Percentiles rank a stretch among this genome's conserved stretches.
These are phyloP conservation scores for Gymnodraco acuticeps DNA, from an alignment of 2,797 vertebrate species.

Conservation along the genomic window DNA sequence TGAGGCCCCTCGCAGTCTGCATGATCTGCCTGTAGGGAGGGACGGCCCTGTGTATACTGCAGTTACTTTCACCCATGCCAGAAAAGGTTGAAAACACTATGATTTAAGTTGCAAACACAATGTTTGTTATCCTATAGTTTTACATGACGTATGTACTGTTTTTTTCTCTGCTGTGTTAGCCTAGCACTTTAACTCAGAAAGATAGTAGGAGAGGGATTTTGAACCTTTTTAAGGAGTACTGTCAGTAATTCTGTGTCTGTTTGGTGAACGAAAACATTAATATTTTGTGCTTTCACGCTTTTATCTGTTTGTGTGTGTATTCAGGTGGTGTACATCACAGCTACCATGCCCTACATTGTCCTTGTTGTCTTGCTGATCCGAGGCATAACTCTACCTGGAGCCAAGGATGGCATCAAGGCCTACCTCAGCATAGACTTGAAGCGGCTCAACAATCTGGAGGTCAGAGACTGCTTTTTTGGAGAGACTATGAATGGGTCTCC, in stretches of 20 bases:
- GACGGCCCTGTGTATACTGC: not conserved
- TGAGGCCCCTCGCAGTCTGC: too few species aligned
- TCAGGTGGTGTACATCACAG: slow-evolving; percentile 99
- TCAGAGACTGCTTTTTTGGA: slow-evolving; percentile 71
- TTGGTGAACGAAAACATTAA: slow-evolving; percentile 1
- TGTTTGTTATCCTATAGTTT: not conserved
- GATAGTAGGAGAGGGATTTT: not conserved
- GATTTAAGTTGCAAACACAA: not conserved
- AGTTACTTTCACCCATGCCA: not conserved
- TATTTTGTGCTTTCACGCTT: not conserved
- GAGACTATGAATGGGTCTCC: not conserved
- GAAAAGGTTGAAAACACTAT: not conserved
- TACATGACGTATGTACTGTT: not conserved
- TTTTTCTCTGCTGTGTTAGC: not conserved
- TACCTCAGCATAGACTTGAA: slow-evolving; percentile 95
- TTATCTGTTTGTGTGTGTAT: slow-evolving; percentile 9
- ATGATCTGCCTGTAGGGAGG: too few species aligned
- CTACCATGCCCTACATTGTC: slow-evolving; percentile 97
- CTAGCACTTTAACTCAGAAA: not conserved
- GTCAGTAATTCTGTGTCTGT: not conserved
- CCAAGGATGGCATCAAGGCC: slow-evolving; percentile 92
- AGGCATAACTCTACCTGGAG: slow-evolving; percentile 94
- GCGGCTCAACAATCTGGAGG: slow-evolving; percentile 92
- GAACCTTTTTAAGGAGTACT: not conserved
- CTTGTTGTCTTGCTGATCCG: slow-evolving; percentile 94